Base-by-base conservation (phyloP, 30 jellyfish, hydroid and myxozoan species). In the Catostylus mosaicus region DNA sequence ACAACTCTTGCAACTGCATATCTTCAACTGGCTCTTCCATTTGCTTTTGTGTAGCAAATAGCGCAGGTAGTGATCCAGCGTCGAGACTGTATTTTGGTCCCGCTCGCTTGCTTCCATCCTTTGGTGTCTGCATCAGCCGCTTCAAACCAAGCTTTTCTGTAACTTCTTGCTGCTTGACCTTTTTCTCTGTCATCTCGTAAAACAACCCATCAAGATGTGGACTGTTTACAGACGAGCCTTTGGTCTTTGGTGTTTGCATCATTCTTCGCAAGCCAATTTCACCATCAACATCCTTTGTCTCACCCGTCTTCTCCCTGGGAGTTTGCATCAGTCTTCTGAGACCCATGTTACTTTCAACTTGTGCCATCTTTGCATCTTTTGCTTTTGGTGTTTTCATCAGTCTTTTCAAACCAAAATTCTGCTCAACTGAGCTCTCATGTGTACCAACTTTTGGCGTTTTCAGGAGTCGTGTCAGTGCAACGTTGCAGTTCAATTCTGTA, bases 331-430 rank as follows among this genome's bases (percentile, higher is more conserved):
- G 60, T 1, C 75, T n/a, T 7, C 30, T 31, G 37, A 48, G 59
- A n/a, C 76, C 75, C 4, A 38, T 1, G 59, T 75, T 12, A 1
- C 35, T 32, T 48, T 48, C 78, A 30, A 48, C 86, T 75, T 34
- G 48, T 2, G 48, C 40, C 1, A 12, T 31, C 30, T 30, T 3
- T 1, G 12, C 79, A 2, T 2, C 29, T 20, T 32, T 76, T 30
- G 3, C 63, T 24, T 76, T 76, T 22, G 88, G 88, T 2, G 88
- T 76, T 23, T 54, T 76, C 63, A 76, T n/a, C 46, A 76, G 47
- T 29, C 88, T 43, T 19, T 37, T 34, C 61, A 77, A 26, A 0
- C 88, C 88, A 18, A 60, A 48, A 20, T 24, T n/a, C 16, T 75
- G 59, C 36, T 75, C 64, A 19, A 7, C 78, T 36, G 47, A 12